A percentile compares a stretch with the other conserved stretches of the same genome.
These are phyloP conservation scores for Epirrhoe tristata DNA, from an alignment of 2,888 invertebrate genomes.

Conservation along the genomic window DNA sequence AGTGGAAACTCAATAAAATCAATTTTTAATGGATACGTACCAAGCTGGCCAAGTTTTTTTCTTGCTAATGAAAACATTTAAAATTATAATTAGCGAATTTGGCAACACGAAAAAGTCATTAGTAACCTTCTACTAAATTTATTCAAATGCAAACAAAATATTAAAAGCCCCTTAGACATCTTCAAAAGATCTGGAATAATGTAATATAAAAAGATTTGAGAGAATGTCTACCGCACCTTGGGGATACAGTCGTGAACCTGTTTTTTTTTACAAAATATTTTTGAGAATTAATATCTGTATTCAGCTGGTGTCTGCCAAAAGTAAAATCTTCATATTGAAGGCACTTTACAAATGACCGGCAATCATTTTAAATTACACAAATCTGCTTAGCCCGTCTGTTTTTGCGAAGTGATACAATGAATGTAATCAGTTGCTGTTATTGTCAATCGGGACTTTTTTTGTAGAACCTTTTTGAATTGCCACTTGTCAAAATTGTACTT, in stretches of 20 bases:
- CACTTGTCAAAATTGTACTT: conserved; percentile 54
- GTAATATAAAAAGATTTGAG: no score
- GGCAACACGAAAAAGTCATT: background rate
- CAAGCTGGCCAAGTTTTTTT: background rate
- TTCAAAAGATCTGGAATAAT: no score
- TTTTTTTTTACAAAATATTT: no score
- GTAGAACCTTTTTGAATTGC: conserved; percentile 49
- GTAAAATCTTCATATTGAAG: conserved; percentile 46
- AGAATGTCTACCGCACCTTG: no score
- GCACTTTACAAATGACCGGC: conserved; percentile 58
- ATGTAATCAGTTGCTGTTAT: conserved; percentile 58
- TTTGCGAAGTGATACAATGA: conserved; percentile 54
- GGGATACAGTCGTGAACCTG: no score
- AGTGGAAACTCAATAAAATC: no score
- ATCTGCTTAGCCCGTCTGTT: conserved; percentile 51
- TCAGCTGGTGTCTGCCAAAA: conserved; percentile 10
- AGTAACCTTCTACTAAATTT: background rate
- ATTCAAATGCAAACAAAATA: background rate
- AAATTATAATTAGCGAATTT: background rate
- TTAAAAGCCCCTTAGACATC: no score
- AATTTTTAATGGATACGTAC: no score
- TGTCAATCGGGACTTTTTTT: conserved; percentile 48
- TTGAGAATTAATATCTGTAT: conserved; percentile 18
- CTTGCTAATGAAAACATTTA: background rate
- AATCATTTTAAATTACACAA: conserved; percentile 65